Conservation (phyloP, 2,113 vertebrate genomes). For the Corythaixoides concolor region DNA sequence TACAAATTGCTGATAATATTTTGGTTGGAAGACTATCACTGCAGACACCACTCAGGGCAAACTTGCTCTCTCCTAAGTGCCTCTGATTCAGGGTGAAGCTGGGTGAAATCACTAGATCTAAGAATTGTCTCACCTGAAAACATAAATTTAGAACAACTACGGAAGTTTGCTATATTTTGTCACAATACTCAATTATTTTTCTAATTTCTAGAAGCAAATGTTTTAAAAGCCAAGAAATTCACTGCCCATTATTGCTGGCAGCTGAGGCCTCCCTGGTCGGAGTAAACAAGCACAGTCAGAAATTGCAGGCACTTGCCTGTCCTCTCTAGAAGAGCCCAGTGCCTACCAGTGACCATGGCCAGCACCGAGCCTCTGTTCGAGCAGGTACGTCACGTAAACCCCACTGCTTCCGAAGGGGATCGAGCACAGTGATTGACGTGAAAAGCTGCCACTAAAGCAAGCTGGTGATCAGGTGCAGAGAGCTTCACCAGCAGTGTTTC, state of each 20-base stretch:
- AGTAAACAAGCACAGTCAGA: not conserved
- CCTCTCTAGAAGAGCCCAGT: not conserved
- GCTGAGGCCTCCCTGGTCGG: not conserved
- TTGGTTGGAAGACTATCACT: not conserved
- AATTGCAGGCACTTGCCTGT: not conserved
- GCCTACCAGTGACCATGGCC: not conserved
- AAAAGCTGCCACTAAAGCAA: not conserved
- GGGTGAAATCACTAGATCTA: not conserved
- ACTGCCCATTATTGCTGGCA: not conserved
- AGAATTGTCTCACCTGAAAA: not conserved
- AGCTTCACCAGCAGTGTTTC: not conserved
- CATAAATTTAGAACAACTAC: not conserved
- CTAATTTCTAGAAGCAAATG: not conserved
- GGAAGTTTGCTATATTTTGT: not conserved
- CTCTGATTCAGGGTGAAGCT: not conserved
- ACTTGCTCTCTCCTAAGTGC: not conserved
- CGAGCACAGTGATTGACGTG: fast-evolving
- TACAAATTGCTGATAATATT: not conserved
- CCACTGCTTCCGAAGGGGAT: too few species aligned
- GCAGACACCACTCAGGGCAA: not conserved
- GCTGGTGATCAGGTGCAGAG: fast-evolving
- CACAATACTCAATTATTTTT: not conserved
- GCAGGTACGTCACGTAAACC: not conserved
- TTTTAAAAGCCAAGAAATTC: not conserved
- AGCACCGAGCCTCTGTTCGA: not conserved